A percentile compares a stretch with the other conserved stretches of the same genome.
phyloP scores from a whole-genome alignment of 2,113 vertebrate genomes.

The Cinclus cinclus region DNA sequence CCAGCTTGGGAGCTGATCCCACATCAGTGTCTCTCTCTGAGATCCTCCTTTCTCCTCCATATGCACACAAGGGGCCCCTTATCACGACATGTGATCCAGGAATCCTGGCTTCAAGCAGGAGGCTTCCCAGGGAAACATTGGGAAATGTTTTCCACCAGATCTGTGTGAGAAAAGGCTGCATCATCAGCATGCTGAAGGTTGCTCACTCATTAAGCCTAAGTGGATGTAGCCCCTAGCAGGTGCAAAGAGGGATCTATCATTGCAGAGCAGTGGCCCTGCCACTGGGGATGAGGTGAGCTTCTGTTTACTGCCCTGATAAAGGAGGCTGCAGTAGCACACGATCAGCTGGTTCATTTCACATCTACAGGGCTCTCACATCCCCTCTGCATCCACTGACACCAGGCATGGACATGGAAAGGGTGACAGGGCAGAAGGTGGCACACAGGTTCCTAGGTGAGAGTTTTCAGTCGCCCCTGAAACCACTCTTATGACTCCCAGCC shows the following conservation, averaged over 20 bases:
- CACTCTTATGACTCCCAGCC: background rate
- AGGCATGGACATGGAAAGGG: background rate
- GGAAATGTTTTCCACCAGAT: background rate
- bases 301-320: background rate
- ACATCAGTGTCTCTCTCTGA: background rate
- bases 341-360: background rate
- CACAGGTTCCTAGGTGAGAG: background rate
- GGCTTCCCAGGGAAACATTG: background rate
- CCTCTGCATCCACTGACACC: background rate
- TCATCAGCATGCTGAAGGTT: background rate
- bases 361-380: background rate
- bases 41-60: background rate
- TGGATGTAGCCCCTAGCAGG: too few relatives aligned
- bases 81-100: accelerated
- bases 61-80: accelerated
- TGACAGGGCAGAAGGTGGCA: background rate
- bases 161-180: background rate
- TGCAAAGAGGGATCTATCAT: too few relatives aligned
- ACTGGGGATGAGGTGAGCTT: background rate
- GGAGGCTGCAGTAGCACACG: background rate
- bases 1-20: background rate
- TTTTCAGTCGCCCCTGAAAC: background rate
- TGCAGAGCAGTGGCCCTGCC: too few relatives aligned
- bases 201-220: too few relatives aligned
- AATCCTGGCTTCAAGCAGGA: background rate